Conservation (phyloP, 2,113 vertebrate species). For the Suricata suricatta region DNA sequence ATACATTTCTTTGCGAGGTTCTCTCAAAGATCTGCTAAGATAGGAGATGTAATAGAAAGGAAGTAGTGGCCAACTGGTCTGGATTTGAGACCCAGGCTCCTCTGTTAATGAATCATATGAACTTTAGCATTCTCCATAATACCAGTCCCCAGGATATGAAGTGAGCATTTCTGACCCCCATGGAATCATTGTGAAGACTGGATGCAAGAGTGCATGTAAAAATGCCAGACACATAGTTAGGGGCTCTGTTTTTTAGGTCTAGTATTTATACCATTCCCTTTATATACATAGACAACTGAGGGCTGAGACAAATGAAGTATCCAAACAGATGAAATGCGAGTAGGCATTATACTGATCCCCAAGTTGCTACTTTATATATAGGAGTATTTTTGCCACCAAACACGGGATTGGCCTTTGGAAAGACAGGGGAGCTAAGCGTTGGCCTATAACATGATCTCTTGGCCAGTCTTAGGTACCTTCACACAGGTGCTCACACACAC, state of each 20-base stretch:
- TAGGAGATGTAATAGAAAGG: background rate
- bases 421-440: background rate
- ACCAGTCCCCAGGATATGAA: background rate
- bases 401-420: background rate
- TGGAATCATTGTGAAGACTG: background rate
- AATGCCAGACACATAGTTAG: background rate
- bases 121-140: background rate
- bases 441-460: background rate
- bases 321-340: background rate
- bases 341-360: background rate
- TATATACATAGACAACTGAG: background rate
- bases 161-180: background rate
- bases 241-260: background rate
- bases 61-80: background rate
- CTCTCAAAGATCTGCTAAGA: background rate
- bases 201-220: background rate
- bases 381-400: background rate
- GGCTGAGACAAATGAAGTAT: background rate
- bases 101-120: background rate
- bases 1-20: conserved; percentile 13
- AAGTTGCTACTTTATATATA: background rate
- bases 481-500: background rate
- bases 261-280: background rate
- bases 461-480: background rate
- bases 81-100: background rate